These are phyloP conservation scores for Corythoichthys haematopterus DNA, from an alignment of 2,113 vertebrate species.

Conservation along the genomic window DNA sequence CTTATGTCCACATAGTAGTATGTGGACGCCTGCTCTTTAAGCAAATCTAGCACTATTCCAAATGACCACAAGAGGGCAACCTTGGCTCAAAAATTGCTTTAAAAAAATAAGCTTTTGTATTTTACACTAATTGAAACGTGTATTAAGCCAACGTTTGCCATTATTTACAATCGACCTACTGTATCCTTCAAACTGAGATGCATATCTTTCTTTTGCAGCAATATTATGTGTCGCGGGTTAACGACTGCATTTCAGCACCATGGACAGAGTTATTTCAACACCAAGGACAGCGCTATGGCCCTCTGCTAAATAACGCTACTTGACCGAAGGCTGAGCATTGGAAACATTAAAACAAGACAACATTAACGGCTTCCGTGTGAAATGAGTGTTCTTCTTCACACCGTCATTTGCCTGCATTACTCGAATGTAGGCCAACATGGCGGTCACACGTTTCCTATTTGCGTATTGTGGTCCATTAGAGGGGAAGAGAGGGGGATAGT, in stretches of 20 bases:
- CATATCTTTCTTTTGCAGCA: not conserved
- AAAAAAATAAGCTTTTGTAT: not conserved
- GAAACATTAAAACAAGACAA: not conserved
- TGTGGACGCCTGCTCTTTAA: not conserved
- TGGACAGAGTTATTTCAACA: slow-evolving; percentile 41
- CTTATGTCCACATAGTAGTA: not conserved
- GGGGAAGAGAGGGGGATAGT: not conserved
- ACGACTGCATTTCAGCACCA: slow-evolving; percentile 35
- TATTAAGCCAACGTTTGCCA: not conserved
- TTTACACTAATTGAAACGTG: not conserved
- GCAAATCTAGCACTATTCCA: not conserved
- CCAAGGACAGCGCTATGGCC: slow-evolving; percentile 34
- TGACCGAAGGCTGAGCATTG: not conserved
- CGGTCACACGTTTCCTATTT: not conserved
- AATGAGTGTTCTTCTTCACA: not conserved
- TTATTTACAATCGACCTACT: not conserved
- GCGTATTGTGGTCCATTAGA: not conserved
- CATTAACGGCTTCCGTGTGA: not conserved
- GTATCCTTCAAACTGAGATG: not conserved
- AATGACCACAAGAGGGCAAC: slow-evolving; percentile 53
- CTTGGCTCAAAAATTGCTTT: slow-evolving; percentile 2
- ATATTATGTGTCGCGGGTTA: no score
- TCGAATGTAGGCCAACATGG: not conserved
- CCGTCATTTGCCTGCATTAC: not conserved
- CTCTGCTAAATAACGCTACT: not conserved